Base-by-base conservation (phyloP, 2,113 vertebrate genomes). In the Phylloscopus whistleri region DNA sequence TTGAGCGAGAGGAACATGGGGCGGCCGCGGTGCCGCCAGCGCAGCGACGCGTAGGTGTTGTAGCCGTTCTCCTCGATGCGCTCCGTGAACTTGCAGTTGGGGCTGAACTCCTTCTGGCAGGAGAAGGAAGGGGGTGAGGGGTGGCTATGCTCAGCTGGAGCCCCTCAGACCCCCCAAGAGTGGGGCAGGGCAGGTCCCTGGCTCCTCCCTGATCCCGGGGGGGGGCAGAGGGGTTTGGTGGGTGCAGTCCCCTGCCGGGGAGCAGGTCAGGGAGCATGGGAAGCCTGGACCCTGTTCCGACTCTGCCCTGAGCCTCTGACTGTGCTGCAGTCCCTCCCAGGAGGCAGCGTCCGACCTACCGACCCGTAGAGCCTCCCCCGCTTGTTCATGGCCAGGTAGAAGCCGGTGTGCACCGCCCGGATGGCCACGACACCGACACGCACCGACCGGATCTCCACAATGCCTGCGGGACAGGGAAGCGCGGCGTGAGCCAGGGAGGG, bases 31-130 rank as follows among this genome's bases (percentile, higher is more conserved):
- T 98, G 98, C 78, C 97, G 98, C 99, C 99, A 99, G 83, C 46
- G 98, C 64, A 98, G 97, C 0, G 99, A 99, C 7, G 99, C 98
- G 7, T 99, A 99, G 2, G 99, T 99, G 97, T 99, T 99, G 97
- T 99, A 99, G 95, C 99, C 98, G 1, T 99, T 99, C 95, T 99
- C 99, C 89, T 99, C 99, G 3, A 99, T 99, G 78, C 98, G 98
- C 79, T 99, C 99, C 91, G 75, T 98, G 95, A 99, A 99, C 94
- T 98, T 98, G 97, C 99, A 99, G 97, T 98, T 99, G 10, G 97
- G 97, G 74, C 95, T 98, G 98, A 98, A 99, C 95, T 98, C 98
- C 95, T 98, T 98, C 99, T 99, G 98, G 35, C 70, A 85, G 89
- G 75, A 60, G 33, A 92, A 82, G 94, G 94, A 95, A 93, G 62